phyloP scores from a whole-genome alignment of 2,888 invertebrate species.

The Mythimna vitellina region DNA sequence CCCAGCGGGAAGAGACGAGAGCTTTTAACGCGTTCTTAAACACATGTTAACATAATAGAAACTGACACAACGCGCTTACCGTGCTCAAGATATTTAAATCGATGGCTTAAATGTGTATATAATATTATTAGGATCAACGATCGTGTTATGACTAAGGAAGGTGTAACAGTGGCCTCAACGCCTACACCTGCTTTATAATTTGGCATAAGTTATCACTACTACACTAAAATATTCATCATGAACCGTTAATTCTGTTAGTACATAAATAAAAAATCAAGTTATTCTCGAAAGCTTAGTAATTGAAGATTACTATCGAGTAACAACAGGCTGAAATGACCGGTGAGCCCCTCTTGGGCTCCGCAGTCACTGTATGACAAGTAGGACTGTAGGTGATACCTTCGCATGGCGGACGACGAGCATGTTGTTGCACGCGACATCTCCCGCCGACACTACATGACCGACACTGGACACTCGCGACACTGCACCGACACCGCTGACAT shows the following conservation, averaged over 20 bases:
- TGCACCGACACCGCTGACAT: slow-evolving; percentile 55
- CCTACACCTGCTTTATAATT: slow-evolving; percentile 13
- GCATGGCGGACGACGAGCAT: slow-evolving; percentile 85
- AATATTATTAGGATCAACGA: slow-evolving; percentile 1
- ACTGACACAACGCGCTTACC: slow-evolving; percentile 11
- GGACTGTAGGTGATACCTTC: slow-evolving; percentile 72
- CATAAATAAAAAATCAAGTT: neutral
- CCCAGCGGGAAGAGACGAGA: slow-evolving; percentile 11
- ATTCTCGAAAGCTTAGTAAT: neutral
- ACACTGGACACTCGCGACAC: slow-evolving; percentile 61
- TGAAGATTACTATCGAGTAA: neutral
- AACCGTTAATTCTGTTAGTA: neutral
- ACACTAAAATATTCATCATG: neutral
- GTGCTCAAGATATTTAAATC: neutral
- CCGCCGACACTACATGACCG: slow-evolving; percentile 64
- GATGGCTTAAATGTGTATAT: neutral
- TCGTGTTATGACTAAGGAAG: neutral
- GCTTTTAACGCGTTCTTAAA: slow-evolving; percentile 23
- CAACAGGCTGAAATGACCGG: neutral
- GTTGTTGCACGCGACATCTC: slow-evolving; percentile 73
- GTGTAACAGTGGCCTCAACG: neutral
- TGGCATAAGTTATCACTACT: neutral
- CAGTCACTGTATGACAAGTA: slow-evolving; percentile 18
- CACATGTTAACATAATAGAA: slow-evolving; percentile 24
- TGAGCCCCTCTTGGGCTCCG: neutral